Evolutionary conservation across 2,797 vertebrate species (phyloP), one percentile per base, ranked within the genome.

Genomic region (Rhadinocentrus ornatus): DNA sequence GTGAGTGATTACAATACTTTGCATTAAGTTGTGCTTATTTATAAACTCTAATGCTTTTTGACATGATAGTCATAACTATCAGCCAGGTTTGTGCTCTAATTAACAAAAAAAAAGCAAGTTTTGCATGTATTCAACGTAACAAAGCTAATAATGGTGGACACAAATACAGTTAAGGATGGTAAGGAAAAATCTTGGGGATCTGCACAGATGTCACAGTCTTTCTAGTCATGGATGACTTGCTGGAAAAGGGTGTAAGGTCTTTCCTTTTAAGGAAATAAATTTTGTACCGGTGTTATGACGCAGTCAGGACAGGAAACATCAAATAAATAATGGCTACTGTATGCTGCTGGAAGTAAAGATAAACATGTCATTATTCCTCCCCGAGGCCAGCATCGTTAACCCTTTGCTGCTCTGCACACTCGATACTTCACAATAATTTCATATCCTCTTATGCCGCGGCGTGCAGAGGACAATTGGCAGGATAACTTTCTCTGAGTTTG

Each of bases 221-320:
- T 59, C 9, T 26, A 29, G 20, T 34, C 20, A 2, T 65, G 55
- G 37, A 52, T 75, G 20, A n/a, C 39, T 56, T 53, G 22, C 53
- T 37, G 66, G 66, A 12, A 32, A 20, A 56, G 50, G 50, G 48
- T 39, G 35, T 9, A 31, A 29, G 52, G 55, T 10, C 34, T 87
- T 80, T 59, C 92, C 91, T 89, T 92, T 85, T 90, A 92, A 90
- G 92, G 92, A 85, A 81, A 89, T 80, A 82, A 85, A 90, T 91
- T 86, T 78, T 48, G 62, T 69, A 82, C 70, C 56, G 15, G 52
- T 41, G 62, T 60, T 61, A 66, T 90, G 88, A 90, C 83, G 82
- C 64, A 84, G 29, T 27, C 31, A 1, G 35, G 7, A 70, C 37
- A 76, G 89, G 78, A 88, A 80, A 84, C 57, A 32, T 58, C 50